Evolutionary conservation across 2,797 vertebrate genomes (phyloP), one percentile per base, ranked within the genome.

Genomic region (Cheirogaleus major): DNA sequence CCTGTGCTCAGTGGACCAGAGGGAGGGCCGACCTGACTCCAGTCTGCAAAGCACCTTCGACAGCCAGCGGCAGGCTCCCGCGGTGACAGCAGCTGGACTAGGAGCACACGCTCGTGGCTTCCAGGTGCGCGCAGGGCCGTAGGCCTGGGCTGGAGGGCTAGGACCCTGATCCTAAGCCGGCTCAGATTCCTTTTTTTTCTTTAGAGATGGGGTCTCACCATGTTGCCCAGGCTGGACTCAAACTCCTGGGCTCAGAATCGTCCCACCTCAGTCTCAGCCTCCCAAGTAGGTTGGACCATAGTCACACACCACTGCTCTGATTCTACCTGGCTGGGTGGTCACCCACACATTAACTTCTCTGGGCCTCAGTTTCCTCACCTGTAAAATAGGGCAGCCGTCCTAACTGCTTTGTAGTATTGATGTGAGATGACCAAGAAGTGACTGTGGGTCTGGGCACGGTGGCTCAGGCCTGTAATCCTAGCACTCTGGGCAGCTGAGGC

Each of bases 391-490:
- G 57, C 2, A 22, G n/a, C 41, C 32, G 12, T 38, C 72, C 86
- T 35, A 65, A 12, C 38, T 14, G 11, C 30, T 9, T 1, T 17
- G 30, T 7, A 30, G 69, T 32, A 23, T 7, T 2, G 2, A 0
- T 8, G 7, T 43, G 30, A 6, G 20, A 43, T 30, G 35, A 48
- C 6, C 45, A 5, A n/a, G 85, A 87, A 63, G 32, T 5, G 23
- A 57, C 59, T 2, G 0, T 14, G 7, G 25, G 55, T 10, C 22
- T 1, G 1, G 22, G 9, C 1, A 1, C 23, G 0, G 55, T 25
- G 23, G 55, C 55, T 57, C 22, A 57, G 3, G 2, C 55, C 55
- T 23, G 15, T 57, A 25, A 57, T 57, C 55, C 55, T 1, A 57
- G 55, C 55, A 25, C 55, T 57, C 55, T 57, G 55, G 55, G 22